A percentile compares a stretch with the other conserved stretches of the same genome.
Conservation (phyloP, 2,888 invertebrate genomes). For the Isoperla grammatica region DNA sequence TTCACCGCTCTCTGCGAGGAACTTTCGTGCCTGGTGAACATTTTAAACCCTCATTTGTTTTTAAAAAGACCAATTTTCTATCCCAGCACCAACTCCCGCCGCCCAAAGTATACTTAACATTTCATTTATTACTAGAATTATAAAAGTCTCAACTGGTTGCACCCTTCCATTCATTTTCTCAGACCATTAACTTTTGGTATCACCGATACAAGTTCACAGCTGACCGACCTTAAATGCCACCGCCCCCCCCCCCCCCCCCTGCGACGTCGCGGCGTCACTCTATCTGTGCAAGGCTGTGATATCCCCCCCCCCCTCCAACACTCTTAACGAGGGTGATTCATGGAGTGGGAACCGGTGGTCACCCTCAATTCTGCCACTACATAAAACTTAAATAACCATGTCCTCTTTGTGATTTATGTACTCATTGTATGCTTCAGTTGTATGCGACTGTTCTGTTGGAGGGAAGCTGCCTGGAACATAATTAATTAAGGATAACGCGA, state of each 20-base stretch:
- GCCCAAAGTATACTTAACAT: not conserved
- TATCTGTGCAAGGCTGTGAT: not conserved
- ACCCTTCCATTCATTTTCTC: not conserved
- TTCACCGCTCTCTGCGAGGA: not conserved
- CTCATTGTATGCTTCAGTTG: too few species aligned
- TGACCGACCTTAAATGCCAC: too few species aligned
- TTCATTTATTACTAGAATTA: slow-evolving; percentile 3
- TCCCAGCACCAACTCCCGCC: not conserved
- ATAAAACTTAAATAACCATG: slow-evolving; percentile 4
- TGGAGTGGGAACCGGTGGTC: not conserved
- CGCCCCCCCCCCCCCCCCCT: too few species aligned
- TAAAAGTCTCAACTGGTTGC: too few species aligned
- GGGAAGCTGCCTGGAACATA: too few species aligned
- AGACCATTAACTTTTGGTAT: not conserved
- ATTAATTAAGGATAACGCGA: too few species aligned
- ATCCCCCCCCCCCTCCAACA: not conserved
- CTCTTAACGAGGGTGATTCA: not conserved
- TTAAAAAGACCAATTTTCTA: not conserved
- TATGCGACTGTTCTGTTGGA: too few species aligned
- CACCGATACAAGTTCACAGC: too few species aligned
- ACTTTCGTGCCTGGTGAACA: not conserved
- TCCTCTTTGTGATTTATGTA: too few species aligned
- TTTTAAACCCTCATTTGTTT: not conserved
- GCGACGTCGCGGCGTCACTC: not conserved
- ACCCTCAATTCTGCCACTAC: slow-evolving; percentile 11